phyloP scores from a whole-genome alignment of 2,888 invertebrate species.

The Ceratothoa steindachneri region DNA sequence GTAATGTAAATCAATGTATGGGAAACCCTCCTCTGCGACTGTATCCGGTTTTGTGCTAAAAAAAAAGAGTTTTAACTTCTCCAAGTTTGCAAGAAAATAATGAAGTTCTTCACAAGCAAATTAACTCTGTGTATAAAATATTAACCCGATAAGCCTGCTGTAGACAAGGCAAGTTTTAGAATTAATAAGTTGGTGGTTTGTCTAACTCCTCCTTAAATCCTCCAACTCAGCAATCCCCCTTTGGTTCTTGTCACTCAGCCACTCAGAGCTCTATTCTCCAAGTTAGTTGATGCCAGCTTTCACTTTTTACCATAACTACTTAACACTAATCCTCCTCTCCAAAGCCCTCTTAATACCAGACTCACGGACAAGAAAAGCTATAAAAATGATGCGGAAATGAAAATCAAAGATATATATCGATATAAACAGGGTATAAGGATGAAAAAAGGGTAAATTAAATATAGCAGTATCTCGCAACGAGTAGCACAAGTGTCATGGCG shows the following conservation, averaged over 20 bases:
- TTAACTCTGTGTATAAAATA: conserved; percentile 9
- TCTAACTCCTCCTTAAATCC: conserved; percentile 8
- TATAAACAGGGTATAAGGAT: too few species aligned
- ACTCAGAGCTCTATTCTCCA: not conserved
- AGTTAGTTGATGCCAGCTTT: not conserved
- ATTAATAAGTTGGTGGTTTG: conserved; percentile 11
- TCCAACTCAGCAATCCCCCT: not conserved
- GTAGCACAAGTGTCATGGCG: conserved; percentile 1
- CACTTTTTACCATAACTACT: too few species aligned
- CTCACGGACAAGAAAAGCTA: too few species aligned
- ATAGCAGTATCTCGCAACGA: not conserved
- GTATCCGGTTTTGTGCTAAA: too few species aligned
- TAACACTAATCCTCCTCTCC: too few species aligned
- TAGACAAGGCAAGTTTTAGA: conserved; percentile 13
- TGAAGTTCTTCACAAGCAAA: not conserved
- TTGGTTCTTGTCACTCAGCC: conserved; percentile 6
- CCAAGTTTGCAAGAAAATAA: not conserved
- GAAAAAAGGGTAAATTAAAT: not conserved
- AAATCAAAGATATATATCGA: too few species aligned
- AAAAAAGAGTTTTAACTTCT: not conserved
- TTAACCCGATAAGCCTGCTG: conserved; percentile 2
- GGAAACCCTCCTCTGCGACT: too few species aligned
- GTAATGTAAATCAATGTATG: too few species aligned
- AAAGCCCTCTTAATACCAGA: too few species aligned
- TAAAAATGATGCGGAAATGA: too few species aligned